Percentiles rank a stretch among this genome's conserved stretches.
Evolutionary conservation across 2,888 invertebrate genomes (phyloP).

Genomic region (Margaritifera margaritifera): DNA sequence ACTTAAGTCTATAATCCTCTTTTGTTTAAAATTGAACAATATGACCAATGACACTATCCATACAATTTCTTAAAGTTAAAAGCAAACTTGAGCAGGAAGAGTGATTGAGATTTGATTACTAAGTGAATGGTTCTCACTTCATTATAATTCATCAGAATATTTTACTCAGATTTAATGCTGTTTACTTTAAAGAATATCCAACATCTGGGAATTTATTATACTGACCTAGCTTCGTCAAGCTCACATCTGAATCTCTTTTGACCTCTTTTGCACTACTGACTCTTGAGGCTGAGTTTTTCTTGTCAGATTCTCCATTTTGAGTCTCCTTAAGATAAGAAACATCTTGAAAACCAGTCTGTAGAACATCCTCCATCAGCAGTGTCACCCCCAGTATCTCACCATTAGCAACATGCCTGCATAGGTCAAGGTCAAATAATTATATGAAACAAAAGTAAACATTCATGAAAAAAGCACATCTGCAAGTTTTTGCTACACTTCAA

Average conservation of each 20-base stretch:
- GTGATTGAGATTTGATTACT: too few relatives aligned
- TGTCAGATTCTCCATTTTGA: slow-evolving; percentile 32
- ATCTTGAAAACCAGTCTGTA: slow-evolving; percentile 64
- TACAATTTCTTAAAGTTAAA: too few relatives aligned
- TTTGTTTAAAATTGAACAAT: too few relatives aligned
- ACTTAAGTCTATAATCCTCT: too few relatives aligned
- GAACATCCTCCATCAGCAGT: slow-evolving; percentile 70
- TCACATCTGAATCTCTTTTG: slow-evolving; percentile 12
- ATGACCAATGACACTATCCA: too few relatives aligned
- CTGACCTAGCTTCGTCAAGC: slow-evolving; percentile 5
- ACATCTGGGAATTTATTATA: not conserved
- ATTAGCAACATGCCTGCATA: slow-evolving; percentile 68
- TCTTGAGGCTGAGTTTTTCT: slow-evolving; percentile 26
- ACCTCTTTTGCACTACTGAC: slow-evolving; percentile 24
- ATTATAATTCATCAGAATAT: not conserved
- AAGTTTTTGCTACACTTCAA: not conserved
- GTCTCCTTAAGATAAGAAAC: slow-evolving; percentile 44
- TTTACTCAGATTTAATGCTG: not conserved
- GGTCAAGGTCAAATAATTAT: not conserved
- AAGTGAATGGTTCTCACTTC: too few relatives aligned
- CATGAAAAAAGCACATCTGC: not conserved
- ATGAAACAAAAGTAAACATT: not conserved
- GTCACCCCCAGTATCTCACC: slow-evolving; percentile 72
- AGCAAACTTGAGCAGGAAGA: too few relatives aligned
- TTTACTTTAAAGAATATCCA: not conserved